Percentiles rank a stretch among this genome's conserved stretches.
Conservation (phyloP, 2,113 vertebrate species). For the Crotalus horridus region DNA sequence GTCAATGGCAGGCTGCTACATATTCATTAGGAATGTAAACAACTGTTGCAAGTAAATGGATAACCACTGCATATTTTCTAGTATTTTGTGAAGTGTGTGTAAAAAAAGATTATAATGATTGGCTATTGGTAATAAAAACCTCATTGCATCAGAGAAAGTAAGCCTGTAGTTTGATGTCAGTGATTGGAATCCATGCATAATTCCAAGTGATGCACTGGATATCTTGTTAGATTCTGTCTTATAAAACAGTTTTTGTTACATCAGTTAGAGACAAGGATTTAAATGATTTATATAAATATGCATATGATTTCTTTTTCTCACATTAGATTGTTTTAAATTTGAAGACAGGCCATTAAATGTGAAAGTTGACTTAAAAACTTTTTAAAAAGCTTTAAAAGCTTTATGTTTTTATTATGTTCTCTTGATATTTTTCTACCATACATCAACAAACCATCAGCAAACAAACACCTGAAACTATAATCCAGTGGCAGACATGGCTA, state of each 20-base stretch:
- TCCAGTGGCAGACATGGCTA: not conserved
- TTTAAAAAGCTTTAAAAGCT: not conserved
- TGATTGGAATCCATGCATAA: not conserved
- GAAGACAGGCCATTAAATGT: not conserved
- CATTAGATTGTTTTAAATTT: not conserved
- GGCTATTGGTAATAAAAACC: not conserved
- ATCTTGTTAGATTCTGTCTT: not conserved
- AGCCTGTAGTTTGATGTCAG: not conserved
- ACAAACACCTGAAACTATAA: not conserved
- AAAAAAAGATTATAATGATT: not conserved
- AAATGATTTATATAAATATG: not conserved
- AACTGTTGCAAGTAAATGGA: not conserved
- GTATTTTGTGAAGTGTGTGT: not conserved
- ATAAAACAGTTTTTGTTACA: not conserved
- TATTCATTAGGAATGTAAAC: not conserved
- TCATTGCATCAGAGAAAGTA: not conserved
- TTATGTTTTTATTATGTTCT: not conserved
- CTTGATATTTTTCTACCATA: not conserved
- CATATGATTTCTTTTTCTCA: not conserved
- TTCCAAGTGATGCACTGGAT: not conserved
- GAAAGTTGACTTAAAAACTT: not conserved
- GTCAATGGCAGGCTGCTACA: not conserved
- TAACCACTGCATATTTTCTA: not conserved
- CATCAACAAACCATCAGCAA: not conserved
- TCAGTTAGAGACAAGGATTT: not conserved